Conservation (phyloP, 1,140 invertebrate species). For the Apis florea region DNA sequence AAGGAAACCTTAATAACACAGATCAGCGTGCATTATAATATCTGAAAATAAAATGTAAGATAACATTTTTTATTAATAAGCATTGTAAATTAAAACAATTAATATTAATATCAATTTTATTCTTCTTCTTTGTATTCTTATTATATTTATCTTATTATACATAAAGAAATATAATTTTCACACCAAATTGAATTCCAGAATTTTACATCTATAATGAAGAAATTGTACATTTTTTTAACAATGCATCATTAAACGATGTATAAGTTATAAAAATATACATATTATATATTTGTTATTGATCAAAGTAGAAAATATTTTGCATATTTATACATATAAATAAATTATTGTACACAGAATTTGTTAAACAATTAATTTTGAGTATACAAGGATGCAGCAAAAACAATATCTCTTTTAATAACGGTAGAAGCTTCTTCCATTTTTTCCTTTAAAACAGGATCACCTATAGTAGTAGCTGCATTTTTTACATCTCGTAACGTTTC, state of each 20-base stretch:
- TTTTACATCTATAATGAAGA: not conserved
- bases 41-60: constrained; percentile 42
- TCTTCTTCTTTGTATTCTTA: constrained; percentile 15
- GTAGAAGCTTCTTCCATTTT: constrained; percentile 98
- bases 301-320: constrained; percentile 22
- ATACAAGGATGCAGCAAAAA: constrained; percentile 98
- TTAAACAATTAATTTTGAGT: constrained; percentile 82
- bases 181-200: constrained; percentile 1
- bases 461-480: constrained; percentile 95
- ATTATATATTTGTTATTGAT: constrained; percentile 8
- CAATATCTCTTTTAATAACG: constrained; percentile 97
- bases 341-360: constrained; percentile 37
- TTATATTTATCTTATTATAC: constrained; percentile 1
- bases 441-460: constrained; percentile 92
- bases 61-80: constrained; percentile 54
- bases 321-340: constrained; percentile 46
- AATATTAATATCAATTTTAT: constrained; percentile 35
- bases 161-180: constrained; percentile 37
- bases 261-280: constrained; percentile 31
- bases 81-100: constrained; percentile 51
- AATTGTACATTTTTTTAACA: constrained; percentile 2
- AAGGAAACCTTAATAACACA: constrained; percentile 82
- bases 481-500: constrained; percentile 96
- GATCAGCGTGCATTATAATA: constrained; percentile 79
- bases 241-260: constrained; percentile 1